Base-by-base conservation (phyloP, 1,140 invertebrate genomes). In the Solen grandis region DNA sequence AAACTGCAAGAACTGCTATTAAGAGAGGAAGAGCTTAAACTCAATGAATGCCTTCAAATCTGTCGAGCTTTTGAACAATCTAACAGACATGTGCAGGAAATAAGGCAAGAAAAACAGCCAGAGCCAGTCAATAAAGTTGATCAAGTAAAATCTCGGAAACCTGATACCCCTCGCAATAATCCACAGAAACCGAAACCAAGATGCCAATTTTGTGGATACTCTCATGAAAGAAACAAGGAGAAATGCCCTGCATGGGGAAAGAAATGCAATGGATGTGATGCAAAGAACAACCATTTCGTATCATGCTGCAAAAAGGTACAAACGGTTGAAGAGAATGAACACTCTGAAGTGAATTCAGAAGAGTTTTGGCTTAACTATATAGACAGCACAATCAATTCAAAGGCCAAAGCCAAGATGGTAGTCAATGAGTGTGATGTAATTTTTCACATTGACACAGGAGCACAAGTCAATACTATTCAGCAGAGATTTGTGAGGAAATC, bases 171-270 rank as follows among this genome's bases (percentile, higher is more conserved):
- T n/a, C n/a, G n/a, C n/a, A n/a, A n/a, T n/a, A n/a, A n/a, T 25
- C 3, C 19, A 16, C 59, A 25, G 16, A 60, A n/a, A 27, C 2
- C 19, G 19, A 4, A 60, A 29, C 27, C 16, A 19, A 25, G 16
- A 16, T 85, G 84, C 60, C 41, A 50, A 35, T 75, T 80, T 59
- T 83, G 74, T 79, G 70, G 68, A 55, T 41, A 55, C n/a, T 25
- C 54, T 29, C 80, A 78, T 55, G 36, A 16, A 1, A 35, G n/a
- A 2, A 50, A 55, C 1, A 59, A 73, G 60, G 78, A 66, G 68
- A n/a, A 22, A 19, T 84, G 80, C 66, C 81, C 83, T 10, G 83
- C 81, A 50, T 85, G 65, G 55, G 75, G 65, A 27, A 77, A 82
- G 72, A 55, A 27, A 19, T 82, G 70, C 68, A 2, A 1, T 0